Base-by-base conservation (phyloP, 2,888 invertebrate genomes). In the Amorpha juglandis region DNA sequence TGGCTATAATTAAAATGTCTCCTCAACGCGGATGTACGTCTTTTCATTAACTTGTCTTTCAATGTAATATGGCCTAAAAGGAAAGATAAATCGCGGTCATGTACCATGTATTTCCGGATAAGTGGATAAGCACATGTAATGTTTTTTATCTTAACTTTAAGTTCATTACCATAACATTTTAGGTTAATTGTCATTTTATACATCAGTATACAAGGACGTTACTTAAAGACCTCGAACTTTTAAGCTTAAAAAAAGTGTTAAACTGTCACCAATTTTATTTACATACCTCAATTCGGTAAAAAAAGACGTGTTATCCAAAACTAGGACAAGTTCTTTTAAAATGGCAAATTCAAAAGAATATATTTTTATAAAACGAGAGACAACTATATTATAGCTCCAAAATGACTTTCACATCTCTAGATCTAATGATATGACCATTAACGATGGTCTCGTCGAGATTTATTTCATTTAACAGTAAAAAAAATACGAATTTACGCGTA, bases 401-500 rank as follows among this genome's bases (percentile, higher is more conserved):
- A 12, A 27, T 52, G 6, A 38, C 6, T 38, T n/a, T 55, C 42
- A 58, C 11, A 21, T 52, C 52, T 21, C 19, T 19, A 38, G 19
- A 58, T 58, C 58, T 42, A 9, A 58, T 42, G 12, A 19, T 35
- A 42, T 11, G 6, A 19, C 19, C 45, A 45, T 42, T 1, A 1
- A 7, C 35, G 42, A 3, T 16, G 55, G 9, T 58, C 35, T 21
- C 38, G 6, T n/a, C 19, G 50, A 19, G 11, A 42, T 42, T 55
- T n/a, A n/a, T n/a, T 11, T 51, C 51, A 38, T 16, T 38, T 35
- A 58, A 42, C 58, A 58, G 11, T 58, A 42, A 16, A 58, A 33
- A 52, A 33, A 19, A 42, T 42, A 42, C 4, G 12, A 58, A 42
- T 58, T 19, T 58, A 38, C 19, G 12, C 42, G 12, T 19, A 58